These are phyloP conservation scores for Diorhabda carinulata DNA, from an alignment of 1,140 invertebrate genomes.

Conservation along the genomic window DNA sequence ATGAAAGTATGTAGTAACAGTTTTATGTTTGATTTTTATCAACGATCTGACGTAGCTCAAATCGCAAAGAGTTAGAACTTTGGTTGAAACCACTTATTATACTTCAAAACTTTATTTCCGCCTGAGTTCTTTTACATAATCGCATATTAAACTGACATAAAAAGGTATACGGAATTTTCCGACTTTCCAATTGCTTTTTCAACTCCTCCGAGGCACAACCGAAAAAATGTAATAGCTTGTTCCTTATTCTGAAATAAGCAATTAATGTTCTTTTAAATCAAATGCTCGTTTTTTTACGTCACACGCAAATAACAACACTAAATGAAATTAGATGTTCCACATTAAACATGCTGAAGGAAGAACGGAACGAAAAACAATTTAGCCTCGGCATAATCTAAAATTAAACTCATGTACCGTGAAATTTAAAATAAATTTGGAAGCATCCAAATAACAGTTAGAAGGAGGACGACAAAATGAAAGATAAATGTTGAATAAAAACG, in stretches of 20 bases:
- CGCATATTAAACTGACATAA: background rate
- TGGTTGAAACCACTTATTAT: too few relatives aligned
- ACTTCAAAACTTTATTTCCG: too few relatives aligned
- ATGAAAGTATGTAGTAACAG: too few relatives aligned
- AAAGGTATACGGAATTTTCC: background rate
- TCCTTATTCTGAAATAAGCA: slow-evolving; percentile 4
- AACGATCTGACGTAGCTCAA: too few relatives aligned
- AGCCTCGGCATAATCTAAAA: slow-evolving; percentile 16
- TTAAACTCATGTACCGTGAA: slow-evolving; percentile 21
- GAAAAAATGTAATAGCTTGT: slow-evolving; percentile 1
- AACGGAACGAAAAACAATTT: slow-evolving; percentile 16
- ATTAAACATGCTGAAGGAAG: slow-evolving; percentile 7
- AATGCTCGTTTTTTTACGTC: slow-evolving; percentile 13
- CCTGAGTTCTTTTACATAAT: background rate
- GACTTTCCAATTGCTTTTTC: background rate
- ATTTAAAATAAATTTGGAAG: slow-evolving; percentile 11
- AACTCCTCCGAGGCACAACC: background rate
- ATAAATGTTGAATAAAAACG: slow-evolving; percentile 12
- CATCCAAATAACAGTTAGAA: slow-evolving; percentile 11
- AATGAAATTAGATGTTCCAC: slow-evolving; percentile 7
- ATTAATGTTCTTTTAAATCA: slow-evolving; percentile 11
- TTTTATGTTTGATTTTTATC: too few relatives aligned
- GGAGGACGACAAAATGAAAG: background rate
- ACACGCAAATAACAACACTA: slow-evolving; percentile 12
- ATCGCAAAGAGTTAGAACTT: too few relatives aligned